These are phyloP conservation scores for Drosophila elegans DNA, from an alignment of 1,140 invertebrate genomes.

Conservation along the genomic window DNA sequence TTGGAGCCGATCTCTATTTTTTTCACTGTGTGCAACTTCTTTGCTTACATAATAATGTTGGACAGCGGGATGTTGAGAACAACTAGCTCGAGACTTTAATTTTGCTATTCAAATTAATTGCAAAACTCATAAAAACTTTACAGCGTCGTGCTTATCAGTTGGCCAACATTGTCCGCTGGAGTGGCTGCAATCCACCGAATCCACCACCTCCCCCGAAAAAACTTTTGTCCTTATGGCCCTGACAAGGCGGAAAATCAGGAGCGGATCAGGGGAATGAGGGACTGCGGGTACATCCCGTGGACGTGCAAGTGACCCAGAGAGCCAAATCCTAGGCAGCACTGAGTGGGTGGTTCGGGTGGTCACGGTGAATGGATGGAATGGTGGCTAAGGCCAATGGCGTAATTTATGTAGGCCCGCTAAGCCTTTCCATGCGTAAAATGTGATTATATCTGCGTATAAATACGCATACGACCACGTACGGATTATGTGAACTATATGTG, in stretches of 20 bases:
- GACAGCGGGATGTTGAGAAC: slow-evolving; percentile 1
- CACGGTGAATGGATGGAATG: not conserved
- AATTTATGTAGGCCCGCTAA: slow-evolving; percentile 72
- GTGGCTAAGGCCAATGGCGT: slow-evolving; percentile 57
- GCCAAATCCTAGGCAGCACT: slow-evolving; percentile 22
- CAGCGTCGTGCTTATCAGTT: slow-evolving; percentile 49
- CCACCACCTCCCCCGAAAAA: slow-evolving; percentile 34
- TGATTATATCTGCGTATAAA: slow-evolving; percentile 70
- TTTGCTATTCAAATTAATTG: slow-evolving; percentile 61
- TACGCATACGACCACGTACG: slow-evolving; percentile 33
- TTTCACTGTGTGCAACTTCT: not conserved
- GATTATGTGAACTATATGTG: slow-evolving; percentile 9
- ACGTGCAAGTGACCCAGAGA: slow-evolving; percentile 70
- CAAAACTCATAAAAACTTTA: slow-evolving; percentile 51
- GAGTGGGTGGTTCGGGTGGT: not conserved
- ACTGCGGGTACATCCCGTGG: slow-evolving; percentile 14
- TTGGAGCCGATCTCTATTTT: not conserved
- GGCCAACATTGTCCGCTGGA: slow-evolving; percentile 37
- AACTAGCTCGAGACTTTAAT: slow-evolving; percentile 7
- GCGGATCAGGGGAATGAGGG: slow-evolving; percentile 5
- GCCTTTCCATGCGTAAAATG: slow-evolving; percentile 73
- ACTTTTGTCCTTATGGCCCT: slow-evolving; percentile 50
- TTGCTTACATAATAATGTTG: slow-evolving; percentile 27
- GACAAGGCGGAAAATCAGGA: slow-evolving; percentile 32
- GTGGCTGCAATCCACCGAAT: slow-evolving; percentile 14